Evolutionary conservation across 2,888 invertebrate genomes (phyloP), one percentile per base, ranked within the genome.

Genomic region (Drosophila stalkeri): DNA sequence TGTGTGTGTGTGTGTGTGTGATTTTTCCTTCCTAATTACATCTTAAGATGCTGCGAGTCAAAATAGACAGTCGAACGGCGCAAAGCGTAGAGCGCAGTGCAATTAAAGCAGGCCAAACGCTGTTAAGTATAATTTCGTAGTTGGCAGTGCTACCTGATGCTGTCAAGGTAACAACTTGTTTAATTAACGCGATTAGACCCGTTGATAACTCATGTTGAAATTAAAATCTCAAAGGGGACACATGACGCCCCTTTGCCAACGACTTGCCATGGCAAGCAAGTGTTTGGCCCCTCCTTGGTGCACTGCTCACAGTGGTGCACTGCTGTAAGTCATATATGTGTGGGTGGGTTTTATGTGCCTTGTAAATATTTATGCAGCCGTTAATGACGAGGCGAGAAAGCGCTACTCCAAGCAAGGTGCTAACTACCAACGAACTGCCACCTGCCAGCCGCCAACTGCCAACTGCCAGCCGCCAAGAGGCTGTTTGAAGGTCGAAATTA

Each of bases 321-420:
- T 46, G 59, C 23, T 12, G 35, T 20, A 12, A 18, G 14, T 59
- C 55, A 52, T 35, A 62, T 35, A 16, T 27, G 47, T 52, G 20
- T 44, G 49, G 52, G 47, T 70, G 73, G 46, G 63, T 71, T 77
- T 69, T 86, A 80, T 90, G 84, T 72, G 63, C 73, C 86, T 82
- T 89, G 86, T 89, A 86, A 86, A 86, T 90, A 90, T 90, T 90
- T 86, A 86, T 89, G 88, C 90, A 80, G 52, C 68, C 77, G 72
- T 77, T 86, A 90, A 86, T 86, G 90, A 86, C 77, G 81, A 81
- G 73, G 57, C 83, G 54, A 67, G 67, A 64, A 77, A 18, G 59
- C 61, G 64, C 63, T 67, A 49, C 79, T 72, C 49, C 63, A 64
- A 74, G 65, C 64, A 81, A 81, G 73, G 73, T 77, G 81, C 61